A percentile compares a stretch with the other conserved stretches of the same genome.
phyloP scores from a whole-genome alignment of 2,113 vertebrate genomes.

The Hyla sarda region DNA sequence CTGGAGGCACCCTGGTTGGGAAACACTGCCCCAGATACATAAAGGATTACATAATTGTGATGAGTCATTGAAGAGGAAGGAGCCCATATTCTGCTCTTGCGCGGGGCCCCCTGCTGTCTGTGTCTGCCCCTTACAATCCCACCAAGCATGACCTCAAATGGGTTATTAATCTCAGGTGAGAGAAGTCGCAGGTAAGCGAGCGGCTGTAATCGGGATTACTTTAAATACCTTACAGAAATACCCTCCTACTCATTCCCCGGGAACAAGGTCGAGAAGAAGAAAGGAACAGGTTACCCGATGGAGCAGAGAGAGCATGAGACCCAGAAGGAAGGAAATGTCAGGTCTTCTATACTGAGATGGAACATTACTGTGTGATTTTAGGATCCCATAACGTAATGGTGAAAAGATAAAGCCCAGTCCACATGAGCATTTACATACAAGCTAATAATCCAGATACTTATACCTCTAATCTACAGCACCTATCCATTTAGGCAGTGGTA shows the following conservation, averaged over 20 bases:
- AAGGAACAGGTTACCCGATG: not conserved
- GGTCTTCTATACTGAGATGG: not conserved
- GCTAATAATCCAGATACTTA: no score
- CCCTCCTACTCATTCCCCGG: not conserved
- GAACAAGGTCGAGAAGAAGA: slow-evolving; percentile 28
- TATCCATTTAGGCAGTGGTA: no score
- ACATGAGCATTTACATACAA: no score
- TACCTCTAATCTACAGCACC: no score
- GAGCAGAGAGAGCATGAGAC: not conserved
- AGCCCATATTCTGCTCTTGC: not conserved
- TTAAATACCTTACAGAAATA: slow-evolving; percentile 51
- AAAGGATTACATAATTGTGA: no score
- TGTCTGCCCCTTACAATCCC: not conserved
- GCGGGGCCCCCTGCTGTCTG: not conserved
- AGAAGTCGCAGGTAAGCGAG: slow-evolving; percentile 25
- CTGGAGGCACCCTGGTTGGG: no score
- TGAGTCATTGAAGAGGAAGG: not conserved
- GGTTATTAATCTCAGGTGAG: slow-evolving; percentile 54
- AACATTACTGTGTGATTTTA: no score
- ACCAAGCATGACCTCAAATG: slow-evolving; percentile 19
- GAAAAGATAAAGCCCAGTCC: no score
- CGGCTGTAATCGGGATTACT: slow-evolving; percentile 52
- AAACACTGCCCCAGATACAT: no score
- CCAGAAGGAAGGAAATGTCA: not conserved
- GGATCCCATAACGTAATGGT: no score